Conservation (phyloP, 2,888 invertebrate species). For the Cephus sareptanus region DNA sequence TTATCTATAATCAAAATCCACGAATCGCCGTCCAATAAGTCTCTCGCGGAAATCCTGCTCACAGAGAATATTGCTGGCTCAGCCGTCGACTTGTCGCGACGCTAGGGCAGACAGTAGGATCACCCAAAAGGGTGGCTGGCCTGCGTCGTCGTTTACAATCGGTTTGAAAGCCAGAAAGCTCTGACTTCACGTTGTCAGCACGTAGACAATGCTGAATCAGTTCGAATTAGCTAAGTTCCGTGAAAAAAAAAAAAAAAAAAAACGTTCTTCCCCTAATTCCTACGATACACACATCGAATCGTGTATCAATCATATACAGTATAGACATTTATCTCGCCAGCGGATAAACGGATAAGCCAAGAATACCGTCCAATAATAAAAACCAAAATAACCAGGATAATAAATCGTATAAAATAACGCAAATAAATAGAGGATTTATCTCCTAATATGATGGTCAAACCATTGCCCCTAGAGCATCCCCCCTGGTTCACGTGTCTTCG, state of each 20-base stretch:
- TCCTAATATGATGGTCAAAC: background rate
- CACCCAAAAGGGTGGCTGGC: background rate
- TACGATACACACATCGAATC: background rate
- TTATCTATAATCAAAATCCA: background rate
- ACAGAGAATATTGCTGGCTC: slow-evolving; percentile 29
- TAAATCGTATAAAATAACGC: background rate
- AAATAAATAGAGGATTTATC: background rate
- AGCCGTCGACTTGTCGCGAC: slow-evolving; percentile 25
- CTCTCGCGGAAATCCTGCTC: background rate
- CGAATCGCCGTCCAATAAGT: background rate
- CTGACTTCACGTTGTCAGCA: background rate
- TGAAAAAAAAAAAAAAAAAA: background rate
- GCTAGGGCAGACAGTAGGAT: slow-evolving; percentile 15
- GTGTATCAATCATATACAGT: background rate
- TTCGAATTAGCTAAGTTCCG: background rate
- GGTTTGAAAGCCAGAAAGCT: slow-evolving; percentile 16
- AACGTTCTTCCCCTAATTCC: background rate
- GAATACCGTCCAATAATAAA: background rate
- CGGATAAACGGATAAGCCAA: background rate
- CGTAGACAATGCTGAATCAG: background rate
- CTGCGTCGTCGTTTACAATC: slow-evolving; percentile 24
- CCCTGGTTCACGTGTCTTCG: background rate
- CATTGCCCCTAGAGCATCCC: background rate
- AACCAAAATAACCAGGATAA: background rate
- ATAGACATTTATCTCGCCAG: background rate